These are phyloP conservation scores for Lithophane ornitopus DNA, from an alignment of 2,888 invertebrate species.

Conservation along the genomic window DNA sequence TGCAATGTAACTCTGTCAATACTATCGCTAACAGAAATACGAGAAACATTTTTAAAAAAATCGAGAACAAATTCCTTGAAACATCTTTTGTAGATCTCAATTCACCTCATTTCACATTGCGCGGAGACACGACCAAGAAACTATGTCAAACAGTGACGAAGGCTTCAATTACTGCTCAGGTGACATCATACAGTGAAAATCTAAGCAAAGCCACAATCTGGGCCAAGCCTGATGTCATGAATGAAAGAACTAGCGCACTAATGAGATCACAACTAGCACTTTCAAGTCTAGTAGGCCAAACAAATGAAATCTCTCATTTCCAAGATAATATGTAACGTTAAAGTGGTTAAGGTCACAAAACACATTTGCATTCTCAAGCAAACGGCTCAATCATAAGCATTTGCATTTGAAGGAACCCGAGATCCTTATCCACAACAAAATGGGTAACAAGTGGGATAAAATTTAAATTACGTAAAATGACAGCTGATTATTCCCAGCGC, in stretches of 20 bases:
- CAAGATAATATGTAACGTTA: background rate
- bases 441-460: slow-evolving; percentile 61
- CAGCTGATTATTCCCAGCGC: slow-evolving; percentile 72
- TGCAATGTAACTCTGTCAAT: background rate
- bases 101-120: background rate
- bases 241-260: slow-evolving; percentile 28
- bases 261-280: slow-evolving; percentile 14
- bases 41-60: slow-evolving; percentile 1
- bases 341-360: slow-evolving; percentile 20
- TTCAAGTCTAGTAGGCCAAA: slow-evolving; percentile 9
- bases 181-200: slow-evolving; percentile 40
- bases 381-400: slow-evolving; percentile 45
- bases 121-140: background rate
- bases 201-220: slow-evolving; percentile 34
- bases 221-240: slow-evolving; percentile 43
- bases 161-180: slow-evolving; percentile 32
- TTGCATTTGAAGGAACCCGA: slow-evolving; percentile 35
- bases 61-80: background rate
- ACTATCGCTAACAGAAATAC: background rate
- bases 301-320: slow-evolving; percentile 5
- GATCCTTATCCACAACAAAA: slow-evolving; percentile 51
- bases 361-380: slow-evolving; percentile 37
- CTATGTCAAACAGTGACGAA: slow-evolving; percentile 34
- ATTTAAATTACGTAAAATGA: slow-evolving; percentile 71
- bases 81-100: background rate